Conservation (phyloP, 2,888 invertebrate species). For the Darwinula stevensoni region DNA sequence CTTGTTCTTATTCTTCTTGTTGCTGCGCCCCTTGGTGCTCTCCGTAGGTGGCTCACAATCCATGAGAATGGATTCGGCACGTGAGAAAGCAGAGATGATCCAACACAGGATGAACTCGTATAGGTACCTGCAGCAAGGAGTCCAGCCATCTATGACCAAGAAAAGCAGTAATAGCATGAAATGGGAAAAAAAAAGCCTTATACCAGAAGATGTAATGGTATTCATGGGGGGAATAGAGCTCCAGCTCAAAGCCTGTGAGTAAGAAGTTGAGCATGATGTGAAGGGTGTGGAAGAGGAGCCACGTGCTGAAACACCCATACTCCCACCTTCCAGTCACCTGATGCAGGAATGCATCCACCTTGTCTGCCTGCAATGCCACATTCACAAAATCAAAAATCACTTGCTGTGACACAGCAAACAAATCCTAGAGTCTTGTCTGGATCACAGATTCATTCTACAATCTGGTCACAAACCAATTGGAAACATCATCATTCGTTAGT, state of each 20-base stretch:
- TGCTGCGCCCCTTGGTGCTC: conserved; percentile 13
- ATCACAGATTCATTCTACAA: too few relatives aligned
- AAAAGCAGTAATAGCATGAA: neutral
- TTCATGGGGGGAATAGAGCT: conserved; percentile 82
- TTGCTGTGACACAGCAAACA: too few relatives aligned
- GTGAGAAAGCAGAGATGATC: conserved; percentile 59
- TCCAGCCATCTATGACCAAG: conserved; percentile 1
- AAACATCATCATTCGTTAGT: too few relatives aligned
- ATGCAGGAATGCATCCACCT: conserved; percentile 55
- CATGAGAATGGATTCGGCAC: conserved; percentile 54
- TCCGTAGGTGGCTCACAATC: conserved; percentile 34
- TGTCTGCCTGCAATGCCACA: conserved; percentile 35
- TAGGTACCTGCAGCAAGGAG: conserved; percentile 38
- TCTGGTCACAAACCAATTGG: too few relatives aligned
- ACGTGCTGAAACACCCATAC: conserved; percentile 62
- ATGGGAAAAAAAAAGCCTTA: conserved; percentile 1
- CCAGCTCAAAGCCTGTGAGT: conserved; percentile 74
- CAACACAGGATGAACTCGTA: conserved; percentile 84
- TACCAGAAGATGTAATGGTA: conserved; percentile 84
- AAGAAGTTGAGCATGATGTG: conserved; percentile 76
- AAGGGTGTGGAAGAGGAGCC: conserved; percentile 79
- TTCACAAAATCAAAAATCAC: too few relatives aligned
- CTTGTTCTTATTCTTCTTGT: conserved; percentile 26
- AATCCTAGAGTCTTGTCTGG: too few relatives aligned
- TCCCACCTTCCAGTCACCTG: conserved; percentile 33